Conservation (phyloP, 2,888 invertebrate species). For the Lasioglossum leucozonium region DNA sequence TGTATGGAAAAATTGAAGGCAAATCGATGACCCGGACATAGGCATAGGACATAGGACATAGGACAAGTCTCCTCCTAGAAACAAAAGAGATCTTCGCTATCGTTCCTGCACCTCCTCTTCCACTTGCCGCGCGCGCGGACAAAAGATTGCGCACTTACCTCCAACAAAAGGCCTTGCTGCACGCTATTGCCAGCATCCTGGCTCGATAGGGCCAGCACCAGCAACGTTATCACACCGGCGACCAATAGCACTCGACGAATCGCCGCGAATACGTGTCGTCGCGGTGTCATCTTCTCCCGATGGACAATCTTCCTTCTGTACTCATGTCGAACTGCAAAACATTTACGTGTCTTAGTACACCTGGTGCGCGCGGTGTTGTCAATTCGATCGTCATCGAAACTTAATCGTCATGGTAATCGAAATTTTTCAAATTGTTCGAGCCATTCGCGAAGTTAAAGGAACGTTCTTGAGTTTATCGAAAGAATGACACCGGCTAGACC, state of each 20-base stretch:
- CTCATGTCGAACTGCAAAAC: slow-evolving; percentile 81
- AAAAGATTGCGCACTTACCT: slow-evolving; percentile 72
- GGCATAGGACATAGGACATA: neutral
- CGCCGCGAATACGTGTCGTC: slow-evolving; percentile 81
- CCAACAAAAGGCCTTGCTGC: slow-evolving; percentile 75
- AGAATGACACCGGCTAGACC: neutral
- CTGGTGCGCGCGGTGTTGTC: neutral
- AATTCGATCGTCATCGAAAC: neutral
- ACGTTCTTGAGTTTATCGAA: neutral
- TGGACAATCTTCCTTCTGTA: slow-evolving; percentile 79
- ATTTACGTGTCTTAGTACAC: neutral
- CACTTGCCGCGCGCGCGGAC: slow-evolving; percentile 1
- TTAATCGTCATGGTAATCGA: neutral
- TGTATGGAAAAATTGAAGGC: neutral
- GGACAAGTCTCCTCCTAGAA: neutral
- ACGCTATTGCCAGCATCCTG: slow-evolving; percentile 79
- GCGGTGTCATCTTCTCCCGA: slow-evolving; percentile 83
- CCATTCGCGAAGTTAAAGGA: neutral
- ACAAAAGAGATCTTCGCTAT: slow-evolving; percentile 33
- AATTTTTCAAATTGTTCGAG: neutral
- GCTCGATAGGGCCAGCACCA: slow-evolving; percentile 79
- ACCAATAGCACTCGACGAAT: slow-evolving; percentile 80
- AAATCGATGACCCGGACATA: neutral
- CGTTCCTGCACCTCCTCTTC: neutral
- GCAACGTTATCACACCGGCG: slow-evolving; percentile 79